Evolutionary conservation across 2,888 invertebrate genomes (phyloP).

Genomic region (Acanthosoma haemorrhoidale): DNA sequence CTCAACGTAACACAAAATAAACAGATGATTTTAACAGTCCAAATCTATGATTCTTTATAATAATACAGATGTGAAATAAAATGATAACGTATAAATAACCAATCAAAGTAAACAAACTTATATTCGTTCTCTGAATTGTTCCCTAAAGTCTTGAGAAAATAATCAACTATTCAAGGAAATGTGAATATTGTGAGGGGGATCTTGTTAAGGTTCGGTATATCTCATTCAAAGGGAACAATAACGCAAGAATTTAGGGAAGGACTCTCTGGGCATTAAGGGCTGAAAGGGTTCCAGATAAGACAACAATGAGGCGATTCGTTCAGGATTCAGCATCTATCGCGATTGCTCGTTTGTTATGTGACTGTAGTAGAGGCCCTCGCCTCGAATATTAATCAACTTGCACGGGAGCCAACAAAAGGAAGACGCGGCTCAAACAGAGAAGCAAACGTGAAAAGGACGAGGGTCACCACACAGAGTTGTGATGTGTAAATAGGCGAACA

Average conservation of each 20-base stretch:
- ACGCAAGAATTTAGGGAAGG: neutral
- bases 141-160: no score
- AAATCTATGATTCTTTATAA: no score
- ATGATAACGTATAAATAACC: no score
- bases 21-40: no score
- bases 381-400: neutral
- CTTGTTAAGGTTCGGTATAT: neutral
- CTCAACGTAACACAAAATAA: no score
- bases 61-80: no score
- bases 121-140: no score
- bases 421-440: neutral
- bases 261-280: neutral
- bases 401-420: neutral
- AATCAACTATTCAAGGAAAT: no score
- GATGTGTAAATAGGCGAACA: neutral
- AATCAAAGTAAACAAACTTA: no score
- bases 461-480: neutral
- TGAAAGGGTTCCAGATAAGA: constrained; percentile 1
- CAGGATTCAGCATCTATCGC: neutral
- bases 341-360: constrained; percentile 1
- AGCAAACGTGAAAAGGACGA: neutral
- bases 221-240: neutral
- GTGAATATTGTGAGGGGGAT: neutral
- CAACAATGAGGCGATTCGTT: neutral
- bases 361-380: neutral